Percentiles rank a stretch among this genome's conserved stretches.
phyloP scores from a whole-genome alignment of 2,888 invertebrate species.

The Globia sparganii region DNA sequence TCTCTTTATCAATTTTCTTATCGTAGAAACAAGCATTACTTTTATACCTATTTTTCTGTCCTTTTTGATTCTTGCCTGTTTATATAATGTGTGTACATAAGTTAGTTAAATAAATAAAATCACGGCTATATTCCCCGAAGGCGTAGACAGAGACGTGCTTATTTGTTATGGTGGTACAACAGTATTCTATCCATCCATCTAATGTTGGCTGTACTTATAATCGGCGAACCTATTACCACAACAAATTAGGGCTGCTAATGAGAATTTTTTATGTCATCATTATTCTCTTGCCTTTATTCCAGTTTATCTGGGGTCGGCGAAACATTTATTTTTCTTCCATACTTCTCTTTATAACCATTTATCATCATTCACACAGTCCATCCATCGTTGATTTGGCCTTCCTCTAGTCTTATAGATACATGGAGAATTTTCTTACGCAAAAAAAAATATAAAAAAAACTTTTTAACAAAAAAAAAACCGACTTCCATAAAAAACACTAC shows the following conservation, averaged over 20 bases:
- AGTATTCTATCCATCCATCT: background rate
- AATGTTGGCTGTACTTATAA: background rate
- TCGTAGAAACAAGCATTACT: too few species aligned
- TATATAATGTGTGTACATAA: too few species aligned
- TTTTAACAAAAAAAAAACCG: too few species aligned
- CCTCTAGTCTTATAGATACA: too few species aligned
- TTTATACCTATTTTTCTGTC: too few species aligned
- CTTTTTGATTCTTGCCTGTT: too few species aligned
- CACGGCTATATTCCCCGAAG: background rate
- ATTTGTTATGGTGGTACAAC: background rate
- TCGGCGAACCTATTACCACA: background rate
- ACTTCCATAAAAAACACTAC: too few species aligned
- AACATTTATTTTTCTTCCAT: background rate
- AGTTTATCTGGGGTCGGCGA: background rate
- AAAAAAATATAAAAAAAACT: too few species aligned
- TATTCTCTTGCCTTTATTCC: background rate
- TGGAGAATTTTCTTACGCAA: too few species aligned
- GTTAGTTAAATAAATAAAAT: background rate
- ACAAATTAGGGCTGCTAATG: background rate
- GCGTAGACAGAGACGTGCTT: background rate
- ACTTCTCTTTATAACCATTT: background rate
- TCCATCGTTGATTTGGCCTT: background rate
- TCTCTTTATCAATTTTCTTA: too few species aligned
- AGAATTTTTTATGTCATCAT: background rate
- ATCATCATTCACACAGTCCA: background rate